Evolutionary conservation across 2,113 vertebrate species (phyloP), one percentile per base, ranked within the genome.

Genomic region (Spermophilus dauricus): DNA sequence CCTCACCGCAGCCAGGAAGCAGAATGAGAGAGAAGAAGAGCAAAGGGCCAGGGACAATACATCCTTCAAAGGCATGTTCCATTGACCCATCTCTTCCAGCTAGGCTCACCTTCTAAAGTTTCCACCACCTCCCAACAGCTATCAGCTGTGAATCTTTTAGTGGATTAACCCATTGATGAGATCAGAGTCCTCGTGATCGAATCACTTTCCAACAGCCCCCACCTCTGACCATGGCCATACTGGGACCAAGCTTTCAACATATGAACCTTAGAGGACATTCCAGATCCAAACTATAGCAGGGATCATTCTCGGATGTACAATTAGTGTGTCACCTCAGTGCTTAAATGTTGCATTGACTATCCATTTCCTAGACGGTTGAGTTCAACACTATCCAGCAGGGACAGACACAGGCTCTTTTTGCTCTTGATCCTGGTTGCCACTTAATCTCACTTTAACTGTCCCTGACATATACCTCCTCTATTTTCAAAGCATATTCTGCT

Each of bases 391-490:
- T 17, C 22, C n/a, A 70, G 13, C 6, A 75, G 48, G 39, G 5
- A 75, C 48, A 39, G 4, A 73, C 26, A 24, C 5, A 72, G 69
- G 18, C 9, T 8, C 22, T 89, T 78, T 24, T 28, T 86, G 4
- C 8, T 32, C 58, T 78, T 20, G 7, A 12, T 9, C n/a, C 20
- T 32, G 9, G 2, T 78, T 18, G 26, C 12, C 12, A 32, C 4
- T 61, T 3, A 16, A 16, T 8, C 6, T 73, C 82, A 53, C 42
- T 93, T 93, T 3, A 51, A 28, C 13, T 89, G 7, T 65, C 8
- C 8, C 3, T 89, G 20, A 72, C 17, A 34, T n/a, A 24, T 16
- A 2, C 4, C 22, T 56, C 0, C 0, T 13, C 30, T 51, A 2
- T 65, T 85, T 72, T 81, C 69, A 58, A 48, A 78, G 7, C 4